Conservation (phyloP, 2,797 vertebrate genomes). For the Malurus leucopterus region DNA sequence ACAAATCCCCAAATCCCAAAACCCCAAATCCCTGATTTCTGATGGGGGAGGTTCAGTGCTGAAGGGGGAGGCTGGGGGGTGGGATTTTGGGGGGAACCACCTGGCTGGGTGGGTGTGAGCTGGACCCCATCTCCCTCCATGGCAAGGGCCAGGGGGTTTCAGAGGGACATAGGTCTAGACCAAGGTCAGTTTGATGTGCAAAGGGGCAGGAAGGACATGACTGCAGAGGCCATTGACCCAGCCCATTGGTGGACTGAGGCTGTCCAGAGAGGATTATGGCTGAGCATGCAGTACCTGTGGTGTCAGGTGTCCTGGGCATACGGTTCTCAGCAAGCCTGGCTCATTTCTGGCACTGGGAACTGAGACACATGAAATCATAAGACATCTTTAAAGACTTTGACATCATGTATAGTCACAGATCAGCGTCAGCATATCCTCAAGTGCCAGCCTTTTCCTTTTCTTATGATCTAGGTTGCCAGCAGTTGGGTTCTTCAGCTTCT, state of each 20-base stretch:
- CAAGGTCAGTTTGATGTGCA: neutral
- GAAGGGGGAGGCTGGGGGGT: neutral
- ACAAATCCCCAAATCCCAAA: neutral
- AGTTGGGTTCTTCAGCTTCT: neutral
- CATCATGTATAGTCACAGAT: neutral
- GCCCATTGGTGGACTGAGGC: fast-evolving
- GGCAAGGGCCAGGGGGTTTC: fast-evolving
- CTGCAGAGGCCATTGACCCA: neutral
- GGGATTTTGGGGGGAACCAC: fast-evolving
- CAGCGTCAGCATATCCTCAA: neutral
- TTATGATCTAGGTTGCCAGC: neutral
- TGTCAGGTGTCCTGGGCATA: fast-evolving
- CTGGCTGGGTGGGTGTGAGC: neutral
- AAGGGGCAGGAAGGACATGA: neutral
- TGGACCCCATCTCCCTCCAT: fast-evolving
- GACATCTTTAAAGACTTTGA: neutral
- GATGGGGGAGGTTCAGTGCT: neutral
- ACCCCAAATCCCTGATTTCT: neutral
- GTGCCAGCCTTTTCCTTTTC: neutral
- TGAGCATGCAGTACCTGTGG: fast-evolving
- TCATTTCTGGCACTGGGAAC: neutral
- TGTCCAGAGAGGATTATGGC: neutral
- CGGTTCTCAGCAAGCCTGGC: neutral
- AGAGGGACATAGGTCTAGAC: neutral
- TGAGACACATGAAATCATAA: neutral